phyloP scores from a whole-genome alignment of 2,888 invertebrate genomes.

The Leucozona laternaria region DNA sequence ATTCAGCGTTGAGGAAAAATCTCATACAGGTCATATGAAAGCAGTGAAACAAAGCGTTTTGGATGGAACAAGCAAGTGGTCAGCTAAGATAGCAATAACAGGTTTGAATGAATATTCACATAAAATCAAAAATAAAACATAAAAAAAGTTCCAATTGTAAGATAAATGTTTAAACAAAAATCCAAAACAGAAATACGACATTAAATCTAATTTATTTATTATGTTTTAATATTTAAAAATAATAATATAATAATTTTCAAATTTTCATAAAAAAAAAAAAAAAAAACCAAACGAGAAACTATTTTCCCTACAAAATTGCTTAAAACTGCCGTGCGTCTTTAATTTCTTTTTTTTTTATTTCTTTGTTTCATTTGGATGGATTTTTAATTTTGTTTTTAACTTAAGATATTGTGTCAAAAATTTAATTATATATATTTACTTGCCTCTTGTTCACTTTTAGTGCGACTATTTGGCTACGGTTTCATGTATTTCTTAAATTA shows the following conservation, averaged over 20 bases:
- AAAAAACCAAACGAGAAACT: conserved; percentile 31
- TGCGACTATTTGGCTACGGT: conserved; percentile 66
- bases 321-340: conserved; percentile 60
- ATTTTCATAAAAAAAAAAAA: neutral
- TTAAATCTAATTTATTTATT: neutral
- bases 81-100: conserved; percentile 99
- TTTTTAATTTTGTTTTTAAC: conserved; percentile 19
- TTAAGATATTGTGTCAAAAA: conserved; percentile 32
- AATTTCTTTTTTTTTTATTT: conserved; percentile 9
- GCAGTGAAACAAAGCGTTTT: conserved; percentile 99
- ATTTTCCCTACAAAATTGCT: conserved; percentile 50
- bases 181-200: conserved; percentile 30
- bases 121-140: conserved; percentile 54
- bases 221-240: neutral
- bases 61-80: conserved; percentile 99
- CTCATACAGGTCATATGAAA: conserved; percentile 98
- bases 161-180: conserved; percentile 13
- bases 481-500: conserved; percentile 44
- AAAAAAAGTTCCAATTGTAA: conserved; percentile 37
- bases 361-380: conserved; percentile 3
- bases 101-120: conserved; percentile 88
- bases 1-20: conserved; percentile 97
- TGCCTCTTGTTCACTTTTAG: conserved; percentile 70
- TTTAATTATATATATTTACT: conserved; percentile 24
- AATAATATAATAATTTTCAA: neutral